A percentile compares a stretch with the other conserved stretches of the same genome.
phyloP scores from a whole-genome alignment of 2,797 vertebrate species.

The Alca torda region DNA sequence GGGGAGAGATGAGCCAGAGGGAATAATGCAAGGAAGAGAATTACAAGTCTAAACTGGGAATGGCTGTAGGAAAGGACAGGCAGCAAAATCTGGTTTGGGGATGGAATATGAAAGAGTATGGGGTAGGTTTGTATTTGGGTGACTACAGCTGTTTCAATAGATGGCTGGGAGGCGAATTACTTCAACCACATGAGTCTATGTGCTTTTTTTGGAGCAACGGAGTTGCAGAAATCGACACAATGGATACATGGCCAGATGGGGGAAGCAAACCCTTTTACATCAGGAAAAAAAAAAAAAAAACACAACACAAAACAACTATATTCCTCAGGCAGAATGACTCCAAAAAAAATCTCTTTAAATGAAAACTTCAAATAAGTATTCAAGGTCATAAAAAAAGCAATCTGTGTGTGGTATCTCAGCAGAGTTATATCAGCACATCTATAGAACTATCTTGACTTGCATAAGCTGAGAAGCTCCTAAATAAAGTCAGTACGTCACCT shows the following conservation, averaged over 20 bases:
- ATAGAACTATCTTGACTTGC: neutral
- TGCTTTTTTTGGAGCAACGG: neutral
- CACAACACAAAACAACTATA: neutral
- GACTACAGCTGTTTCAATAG: neutral
- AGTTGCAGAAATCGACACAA: constrained; percentile 4
- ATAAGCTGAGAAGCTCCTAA: neutral
- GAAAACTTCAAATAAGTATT: constrained; percentile 52
- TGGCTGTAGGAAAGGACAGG: neutral
- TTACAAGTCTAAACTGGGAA: neutral
- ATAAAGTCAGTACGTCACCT: neutral
- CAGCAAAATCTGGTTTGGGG: neutral
- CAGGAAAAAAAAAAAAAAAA: neutral
- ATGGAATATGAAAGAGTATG: neutral
- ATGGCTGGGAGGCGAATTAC: neutral
- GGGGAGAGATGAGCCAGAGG: neutral
- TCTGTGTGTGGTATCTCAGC: constrained; percentile 23
- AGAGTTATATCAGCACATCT: constrained; percentile 5
- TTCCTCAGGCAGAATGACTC: neutral
- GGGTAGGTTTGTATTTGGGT: neutral
- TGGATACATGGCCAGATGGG: constrained; percentile 51
- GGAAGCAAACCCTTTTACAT: constrained; percentile 63
- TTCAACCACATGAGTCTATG: neutral
- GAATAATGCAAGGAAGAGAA: neutral
- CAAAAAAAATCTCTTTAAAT: constrained; percentile 12
- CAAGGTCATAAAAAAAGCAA: neutral